These are phyloP conservation scores for Andrena bucephala DNA, from an alignment of 2,888 invertebrate species.

Conservation along the genomic window DNA sequence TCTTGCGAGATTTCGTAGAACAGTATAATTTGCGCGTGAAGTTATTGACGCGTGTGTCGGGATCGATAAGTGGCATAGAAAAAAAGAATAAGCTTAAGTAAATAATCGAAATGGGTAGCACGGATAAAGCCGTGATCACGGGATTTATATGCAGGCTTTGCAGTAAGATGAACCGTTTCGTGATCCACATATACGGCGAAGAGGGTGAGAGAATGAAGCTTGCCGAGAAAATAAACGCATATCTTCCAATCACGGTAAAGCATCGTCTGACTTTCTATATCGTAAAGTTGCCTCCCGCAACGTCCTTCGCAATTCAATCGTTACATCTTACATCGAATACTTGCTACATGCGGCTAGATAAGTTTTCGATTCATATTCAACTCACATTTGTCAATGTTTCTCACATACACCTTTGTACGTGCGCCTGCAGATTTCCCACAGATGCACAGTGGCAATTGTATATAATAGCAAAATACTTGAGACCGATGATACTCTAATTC, in stretches of 20 bases:
- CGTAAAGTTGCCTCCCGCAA: background rate
- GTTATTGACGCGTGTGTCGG: conserved; percentile 40
- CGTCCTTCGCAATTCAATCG: conserved; percentile 18
- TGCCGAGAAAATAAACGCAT: conserved; percentile 92
- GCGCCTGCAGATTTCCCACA: background rate
- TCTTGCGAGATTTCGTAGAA: conserved; percentile 49
- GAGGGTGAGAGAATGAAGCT: conserved; percentile 91
- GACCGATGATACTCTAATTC: background rate
- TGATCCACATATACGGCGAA: conserved; percentile 93
- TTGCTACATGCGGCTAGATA: background rate
- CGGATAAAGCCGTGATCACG: conserved; percentile 92
- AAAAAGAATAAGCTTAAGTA: conserved; percentile 20
- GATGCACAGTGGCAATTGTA: background rate
- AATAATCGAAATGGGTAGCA: conserved; percentile 89
- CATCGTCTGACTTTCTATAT: conserved; percentile 24
- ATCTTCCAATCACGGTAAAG: conserved; percentile 91
- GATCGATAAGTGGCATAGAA: conserved; percentile 43
- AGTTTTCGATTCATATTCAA: conserved; percentile 9
- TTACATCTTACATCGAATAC: background rate
- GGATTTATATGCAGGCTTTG: conserved; percentile 95
- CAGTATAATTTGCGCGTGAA: conserved; percentile 34
- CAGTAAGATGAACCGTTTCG: conserved; percentile 93
- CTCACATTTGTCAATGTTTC: conserved; percentile 9
- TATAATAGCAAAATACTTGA: background rate
- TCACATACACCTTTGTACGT: background rate